These are phyloP conservation scores for Zalophus californianus DNA, from an alignment of 2,797 vertebrate genomes.

Conservation along the genomic window DNA sequence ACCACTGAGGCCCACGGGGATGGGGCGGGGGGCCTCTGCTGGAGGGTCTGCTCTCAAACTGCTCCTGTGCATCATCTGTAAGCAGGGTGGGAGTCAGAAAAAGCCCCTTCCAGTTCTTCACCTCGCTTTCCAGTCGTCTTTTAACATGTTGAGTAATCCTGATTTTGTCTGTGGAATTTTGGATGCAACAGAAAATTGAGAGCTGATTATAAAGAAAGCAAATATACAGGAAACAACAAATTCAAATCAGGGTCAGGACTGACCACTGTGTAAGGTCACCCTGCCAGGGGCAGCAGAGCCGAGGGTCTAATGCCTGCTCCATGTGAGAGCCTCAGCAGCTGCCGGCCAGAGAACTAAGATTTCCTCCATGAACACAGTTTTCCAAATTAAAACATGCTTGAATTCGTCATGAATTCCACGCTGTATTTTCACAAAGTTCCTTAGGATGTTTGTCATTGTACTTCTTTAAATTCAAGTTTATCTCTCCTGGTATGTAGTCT, in stretches of 20 bases:
- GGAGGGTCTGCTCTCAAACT: neutral
- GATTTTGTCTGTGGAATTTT: conserved; percentile 8
- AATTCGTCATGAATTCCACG: neutral
- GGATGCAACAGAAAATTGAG: neutral
- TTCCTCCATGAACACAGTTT: neutral
- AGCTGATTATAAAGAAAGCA: neutral
- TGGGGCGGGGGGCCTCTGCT: no score
- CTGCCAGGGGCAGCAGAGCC: neutral
- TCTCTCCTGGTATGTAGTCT: neutral
- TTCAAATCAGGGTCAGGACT: neutral
- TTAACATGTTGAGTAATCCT: neutral
- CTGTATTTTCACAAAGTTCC: neutral
- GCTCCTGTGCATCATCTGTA: neutral
- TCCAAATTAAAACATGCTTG: neutral
- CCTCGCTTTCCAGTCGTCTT: neutral
- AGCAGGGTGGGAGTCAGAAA: neutral
- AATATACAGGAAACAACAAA: neutral
- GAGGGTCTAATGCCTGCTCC: neutral
- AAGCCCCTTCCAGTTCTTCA: neutral
- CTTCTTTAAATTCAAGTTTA: neutral
- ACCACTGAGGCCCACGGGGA: neutral
- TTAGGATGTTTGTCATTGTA: neutral
- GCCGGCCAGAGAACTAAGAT: neutral
- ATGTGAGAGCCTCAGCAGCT: neutral
- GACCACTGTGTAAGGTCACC: neutral